Evolutionary conservation across 2,113 vertebrate species (phyloP).

Genomic region (Malurus cyaneus): DNA sequence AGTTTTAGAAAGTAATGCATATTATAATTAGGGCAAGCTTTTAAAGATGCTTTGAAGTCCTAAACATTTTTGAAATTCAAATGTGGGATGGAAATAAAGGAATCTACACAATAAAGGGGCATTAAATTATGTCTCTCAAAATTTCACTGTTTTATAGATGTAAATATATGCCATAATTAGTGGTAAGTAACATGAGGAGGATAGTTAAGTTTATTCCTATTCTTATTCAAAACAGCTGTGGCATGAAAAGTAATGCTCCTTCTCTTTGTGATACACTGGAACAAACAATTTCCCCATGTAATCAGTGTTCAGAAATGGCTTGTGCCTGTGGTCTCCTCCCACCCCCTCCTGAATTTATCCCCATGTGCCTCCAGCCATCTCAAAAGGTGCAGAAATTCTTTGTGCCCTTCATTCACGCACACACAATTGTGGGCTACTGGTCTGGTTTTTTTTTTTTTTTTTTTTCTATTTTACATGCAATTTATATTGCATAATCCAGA

Average conservation of each 20-base stretch:
- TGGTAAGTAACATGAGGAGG: slow-evolving; percentile 73
- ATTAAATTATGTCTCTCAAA: slow-evolving; percentile 71
- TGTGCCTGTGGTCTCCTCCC: slow-evolving; percentile 58
- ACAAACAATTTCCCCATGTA: slow-evolving; percentile 55
- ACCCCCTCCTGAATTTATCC: slow-evolving; percentile 50
- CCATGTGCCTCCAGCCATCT: slow-evolving; percentile 38
- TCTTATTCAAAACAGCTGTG: slow-evolving; percentile 82
- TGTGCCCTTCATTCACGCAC: slow-evolving; percentile 51
- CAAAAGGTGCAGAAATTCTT: slow-evolving; percentile 52
- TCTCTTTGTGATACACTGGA: slow-evolving; percentile 53
- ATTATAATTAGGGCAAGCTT: slow-evolving; percentile 84
- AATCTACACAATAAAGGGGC: slow-evolving; percentile 90
- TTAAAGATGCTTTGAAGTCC: slow-evolving; percentile 94
- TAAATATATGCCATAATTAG: slow-evolving; percentile 84
- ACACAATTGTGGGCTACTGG: background rate
- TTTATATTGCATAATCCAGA: slow-evolving; percentile 13
- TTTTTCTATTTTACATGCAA: background rate
- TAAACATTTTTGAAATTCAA: slow-evolving; percentile 95
- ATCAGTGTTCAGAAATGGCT: slow-evolving; percentile 54
- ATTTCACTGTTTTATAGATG: slow-evolving; percentile 78
- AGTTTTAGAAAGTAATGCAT: slow-evolving; percentile 80
- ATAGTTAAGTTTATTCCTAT: slow-evolving; percentile 73
- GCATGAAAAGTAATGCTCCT: slow-evolving; percentile 68
- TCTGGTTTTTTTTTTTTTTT: background rate
- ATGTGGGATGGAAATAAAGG: slow-evolving; percentile 81